Base-by-base conservation (phyloP, 53 echinoderm and acorn worm genomes). In the Glandiceps talaboti region DNA sequence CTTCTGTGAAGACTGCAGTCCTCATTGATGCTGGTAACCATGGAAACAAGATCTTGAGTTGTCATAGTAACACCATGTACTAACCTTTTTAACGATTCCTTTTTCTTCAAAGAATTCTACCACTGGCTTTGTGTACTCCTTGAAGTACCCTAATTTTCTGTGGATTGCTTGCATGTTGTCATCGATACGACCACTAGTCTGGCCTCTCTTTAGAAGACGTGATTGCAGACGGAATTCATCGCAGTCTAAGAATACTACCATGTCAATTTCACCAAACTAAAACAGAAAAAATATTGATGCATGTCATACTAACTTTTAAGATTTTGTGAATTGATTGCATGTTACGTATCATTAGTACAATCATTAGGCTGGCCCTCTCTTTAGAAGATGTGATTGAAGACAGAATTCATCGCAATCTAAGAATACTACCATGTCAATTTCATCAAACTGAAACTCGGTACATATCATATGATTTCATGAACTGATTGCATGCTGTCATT, bases 201-300 rank as follows among this genome's bases (percentile, higher is more conserved):
- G 81, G 73, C 73, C 89, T 12, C 90, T 83, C 75, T 92, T 92
- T 10, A 89, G 82, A 27, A 94, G 86, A 31, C 94, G 84, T 80
- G 64, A 83, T 77, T 88, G 85, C 25, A 94, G 80, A n/a, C 88
- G 73, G 29, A 64, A 64, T 26, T 90, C 90, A 1, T 86, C 85
- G 29, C 92, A 92, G 64, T 90, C 85, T 33, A 94, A 31, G 29
- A 80, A 86, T 28, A 94, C 74, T 1, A 92, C 84, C 72, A 92
- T 30, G 72, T 88, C 85, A 6, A 89, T 81, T 31, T 76, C 29
- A 31, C 92, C 91, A 81, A 83, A 92, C 92, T n/a, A n/a, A n/a
- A n/a, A n/a, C n/a, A n/a, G n/a, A n/a, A n/a, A n/a, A n/a, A n/a
- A n/a, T n/a, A n/a, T n/a, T n/a, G n/a, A n/a, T n/a, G n/a, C n/a